Percentiles rank a stretch among this genome's conserved stretches.
phyloP scores from a whole-genome alignment of 2,888 invertebrate genomes.

The Oscheius myriophilus region DNA sequence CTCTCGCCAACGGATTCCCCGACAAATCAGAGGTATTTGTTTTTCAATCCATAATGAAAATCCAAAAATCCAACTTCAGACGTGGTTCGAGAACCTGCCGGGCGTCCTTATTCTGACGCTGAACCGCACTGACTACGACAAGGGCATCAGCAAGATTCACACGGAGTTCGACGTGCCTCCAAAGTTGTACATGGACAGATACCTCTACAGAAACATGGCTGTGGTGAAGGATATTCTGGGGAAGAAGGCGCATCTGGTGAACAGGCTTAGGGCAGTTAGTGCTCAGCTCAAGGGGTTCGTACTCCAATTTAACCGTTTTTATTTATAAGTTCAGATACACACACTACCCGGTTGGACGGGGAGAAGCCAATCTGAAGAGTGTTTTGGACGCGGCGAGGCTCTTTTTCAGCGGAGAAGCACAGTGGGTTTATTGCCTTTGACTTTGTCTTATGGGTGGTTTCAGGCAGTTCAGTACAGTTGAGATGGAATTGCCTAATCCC shows the following conservation, averaged over 20 bases:
- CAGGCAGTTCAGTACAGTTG: no score
- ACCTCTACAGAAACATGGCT: slow-evolving; percentile 21
- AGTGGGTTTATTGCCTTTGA: no score
- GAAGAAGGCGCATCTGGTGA: neutral
- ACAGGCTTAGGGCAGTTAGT: slow-evolving; percentile 2
- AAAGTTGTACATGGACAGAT: slow-evolving; percentile 44
- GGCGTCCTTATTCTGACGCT: slow-evolving; percentile 37
- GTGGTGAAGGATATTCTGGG: slow-evolving; percentile 6
- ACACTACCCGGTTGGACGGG: neutral
- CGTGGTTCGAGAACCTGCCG: slow-evolving; percentile 30
- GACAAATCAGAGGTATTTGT: slow-evolving; percentile 15
- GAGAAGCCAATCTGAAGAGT: neutral
- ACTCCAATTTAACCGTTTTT: neutral
- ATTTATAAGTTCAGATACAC: neutral
- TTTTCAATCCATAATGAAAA: neutral
- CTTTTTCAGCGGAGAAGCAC: neutral
- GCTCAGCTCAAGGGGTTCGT: slow-evolving; percentile 30
- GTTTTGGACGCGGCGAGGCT: slow-evolving; percentile 3
- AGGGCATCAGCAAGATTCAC: slow-evolving; percentile 34
- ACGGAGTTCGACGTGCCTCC: slow-evolving; percentile 34
- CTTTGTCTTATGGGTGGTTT: no score
- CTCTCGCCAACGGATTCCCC: slow-evolving; percentile 36
- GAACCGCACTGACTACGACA: slow-evolving; percentile 27
- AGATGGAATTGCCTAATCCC: no score
- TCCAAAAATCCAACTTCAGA: slow-evolving; percentile 14